A percentile compares a stretch with the other conserved stretches of the same genome.
Evolutionary conservation across 2,888 invertebrate genomes (phyloP).

Genomic region (Cephus nigrinus): DNA sequence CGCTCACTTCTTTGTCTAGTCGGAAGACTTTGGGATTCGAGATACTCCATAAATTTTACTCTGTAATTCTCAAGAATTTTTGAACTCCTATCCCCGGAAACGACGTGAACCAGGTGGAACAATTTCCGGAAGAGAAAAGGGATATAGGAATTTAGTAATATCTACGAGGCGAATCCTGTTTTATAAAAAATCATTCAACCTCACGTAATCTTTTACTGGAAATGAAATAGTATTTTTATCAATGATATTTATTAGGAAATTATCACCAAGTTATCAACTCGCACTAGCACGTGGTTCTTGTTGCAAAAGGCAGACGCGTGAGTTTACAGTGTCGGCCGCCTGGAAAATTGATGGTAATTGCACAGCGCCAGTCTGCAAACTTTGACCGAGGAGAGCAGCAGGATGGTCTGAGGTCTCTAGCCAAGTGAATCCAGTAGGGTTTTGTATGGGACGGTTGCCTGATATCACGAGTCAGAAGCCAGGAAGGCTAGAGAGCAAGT

Average conservation of each 20-base stretch:
- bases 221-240: background rate
- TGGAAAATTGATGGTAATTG: constrained; percentile 36
- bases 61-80: background rate
- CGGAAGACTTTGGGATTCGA: background rate
- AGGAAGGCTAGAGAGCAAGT: background rate
- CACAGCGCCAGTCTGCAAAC: constrained; percentile 31
- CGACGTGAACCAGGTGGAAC: background rate
- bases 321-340: background rate
- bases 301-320: background rate
- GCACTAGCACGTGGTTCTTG: background rate
- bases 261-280: no score
- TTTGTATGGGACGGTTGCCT: background rate
- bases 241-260: background rate
- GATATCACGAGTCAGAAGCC: background rate
- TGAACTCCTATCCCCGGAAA: background rate
- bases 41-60: background rate
- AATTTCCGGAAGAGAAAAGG: background rate
- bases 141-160: background rate
- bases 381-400: constrained; percentile 22
- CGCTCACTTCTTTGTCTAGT: background rate
- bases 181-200: background rate
- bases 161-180: background rate
- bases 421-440: background rate
- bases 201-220: background rate
- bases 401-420: background rate